Evolutionary conservation across 1,140 invertebrate species (phyloP), one percentile per base, ranked within the genome.

Genomic region (Drosophila biarmipes): DNA sequence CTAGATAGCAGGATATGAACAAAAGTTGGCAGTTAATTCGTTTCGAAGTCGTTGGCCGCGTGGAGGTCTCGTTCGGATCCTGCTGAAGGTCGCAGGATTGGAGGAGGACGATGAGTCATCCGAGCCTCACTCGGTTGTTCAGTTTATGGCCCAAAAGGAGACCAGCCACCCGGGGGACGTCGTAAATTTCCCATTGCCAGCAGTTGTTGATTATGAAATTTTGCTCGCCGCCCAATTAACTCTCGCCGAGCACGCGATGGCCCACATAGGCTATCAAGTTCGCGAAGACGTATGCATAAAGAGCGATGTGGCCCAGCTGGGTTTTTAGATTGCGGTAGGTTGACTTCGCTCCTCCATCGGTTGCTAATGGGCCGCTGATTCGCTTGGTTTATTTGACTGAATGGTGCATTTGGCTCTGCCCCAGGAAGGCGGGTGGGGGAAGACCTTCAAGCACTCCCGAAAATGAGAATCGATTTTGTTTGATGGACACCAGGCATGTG

Each of bases 151-250:
- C 67, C 59, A 64, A 63, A 48, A 55, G 57, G 40, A 63, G 79
- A 27, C 51, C 55, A 57, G 59, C 55, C 34, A 49, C 52, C 29
- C 35, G 27, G 34, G 63, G 52, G 12, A 57, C 38, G 37, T 81
- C 77, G 48, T 80, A 86, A 86, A 86, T 56, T 86, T 78, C 21
- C 31, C 58, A 80, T 86, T 85, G 62, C 68, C 40, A 59, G 72
- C 58, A 37, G 57, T 75, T 63, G 56, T 78, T 78, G 78, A 78
- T 86, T 86, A 86, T 87, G 78, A 81, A 86, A 87, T 78, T 87
- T 78, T 66, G 75, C 81, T 86, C 59, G 69, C 53, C 49, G 73
- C 81, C 52, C 82, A 87, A 87, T 87, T 86, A 86, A 86, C 51
- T 86, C 64, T 42, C 45, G 61, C 35, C 42, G 42, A 63, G 82